Evolutionary conservation across 1,140 invertebrate species (phyloP), one percentile per base, ranked within the genome.

Genomic region (Papilio aristodemus): DNA sequence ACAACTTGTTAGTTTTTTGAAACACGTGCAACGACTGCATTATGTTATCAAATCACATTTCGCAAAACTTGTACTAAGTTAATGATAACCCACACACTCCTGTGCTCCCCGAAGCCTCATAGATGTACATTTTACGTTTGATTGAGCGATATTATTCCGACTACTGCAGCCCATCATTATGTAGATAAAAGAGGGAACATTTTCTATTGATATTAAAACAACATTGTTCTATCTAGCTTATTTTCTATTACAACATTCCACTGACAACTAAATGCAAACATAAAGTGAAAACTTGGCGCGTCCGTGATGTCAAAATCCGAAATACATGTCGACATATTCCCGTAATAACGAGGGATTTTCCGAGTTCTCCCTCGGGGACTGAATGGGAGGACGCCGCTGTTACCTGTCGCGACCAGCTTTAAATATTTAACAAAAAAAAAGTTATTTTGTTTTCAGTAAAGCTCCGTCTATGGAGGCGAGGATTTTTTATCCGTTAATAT

Each of bases 381-480:
- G 71, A 66, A 46, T 66, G 50, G 60, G 36, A 43, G 46, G 37
- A 68, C 37, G 62, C n/a, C 37, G 64, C 14, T 66, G 70, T 63
- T 71, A 71, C 70, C 71, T 79, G 75, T 70, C 71, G 62, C 63
- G 59, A 71, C 68, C 72, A 76, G 50, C 50, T 74, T 71, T 74
- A 60, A 74, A 71, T 74, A 71, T 73, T 76, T 71, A 70, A 74
- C 74, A 78, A 73, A 78, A 63, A n/a, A n/a, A 76, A 75, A 72
- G 70, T 72, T 76, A 79, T 76, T 71, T 70, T 43, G 68, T 73
- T 76, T 69, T 46, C 67, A 60, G 72, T 57, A 67, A 32, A 41
- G 58, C 64, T 67, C 63, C 41, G 54, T 54, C 67, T 70, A 67
- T 68, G 46, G 32, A 14, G 8, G 59, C 39, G 63, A 60, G 67